Percentiles rank a stretch among this genome's conserved stretches.
phyloP scores from a whole-genome alignment of 1,140 invertebrate genomes.

The Tetragonula clypearis region DNA sequence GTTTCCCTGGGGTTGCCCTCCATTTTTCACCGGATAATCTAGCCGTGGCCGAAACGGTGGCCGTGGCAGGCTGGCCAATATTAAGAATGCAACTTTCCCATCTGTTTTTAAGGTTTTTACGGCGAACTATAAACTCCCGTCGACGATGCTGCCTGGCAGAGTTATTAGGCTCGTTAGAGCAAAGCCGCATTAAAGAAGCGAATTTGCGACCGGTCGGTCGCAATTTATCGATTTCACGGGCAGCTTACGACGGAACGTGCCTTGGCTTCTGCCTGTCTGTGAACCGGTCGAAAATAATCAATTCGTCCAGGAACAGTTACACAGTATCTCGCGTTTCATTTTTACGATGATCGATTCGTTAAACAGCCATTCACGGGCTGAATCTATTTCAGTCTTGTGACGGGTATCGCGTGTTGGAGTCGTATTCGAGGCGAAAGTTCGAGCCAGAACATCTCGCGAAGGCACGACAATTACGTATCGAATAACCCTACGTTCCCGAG shows the following conservation, averaged over 20 bases:
- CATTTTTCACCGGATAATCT: not conserved
- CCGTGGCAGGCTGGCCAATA: not conserved
- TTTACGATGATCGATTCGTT: slow-evolving; percentile 15
- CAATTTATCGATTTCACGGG: slow-evolving; percentile 46
- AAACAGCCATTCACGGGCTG: not conserved
- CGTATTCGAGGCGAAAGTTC: not conserved
- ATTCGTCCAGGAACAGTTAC: not conserved
- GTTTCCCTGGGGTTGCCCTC: not conserved
- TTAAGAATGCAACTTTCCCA: slow-evolving; percentile 22
- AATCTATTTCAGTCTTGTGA: not conserved
- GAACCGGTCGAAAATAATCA: slow-evolving; percentile 6
- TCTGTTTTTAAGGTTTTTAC: slow-evolving; percentile 34
- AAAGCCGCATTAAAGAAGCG: slow-evolving; percentile 47
- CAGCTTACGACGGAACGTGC: slow-evolving; percentile 23
- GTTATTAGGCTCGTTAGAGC: slow-evolving; percentile 45
- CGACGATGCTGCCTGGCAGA: slow-evolving; percentile 3
- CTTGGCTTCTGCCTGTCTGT: not conserved
- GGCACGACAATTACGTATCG: not conserved
- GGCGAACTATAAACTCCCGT: slow-evolving; percentile 11
- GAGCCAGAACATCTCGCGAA: not conserved
- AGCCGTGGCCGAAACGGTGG: not conserved
- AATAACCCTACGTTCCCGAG: not conserved
- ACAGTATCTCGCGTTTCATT: not conserved
- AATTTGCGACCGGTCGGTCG: slow-evolving; percentile 34
- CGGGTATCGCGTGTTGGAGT: not conserved